Evolutionary conservation across 2,113 vertebrate genomes (phyloP), one percentile per base, ranked within the genome.

Genomic region (Macquaria australasica): DNA sequence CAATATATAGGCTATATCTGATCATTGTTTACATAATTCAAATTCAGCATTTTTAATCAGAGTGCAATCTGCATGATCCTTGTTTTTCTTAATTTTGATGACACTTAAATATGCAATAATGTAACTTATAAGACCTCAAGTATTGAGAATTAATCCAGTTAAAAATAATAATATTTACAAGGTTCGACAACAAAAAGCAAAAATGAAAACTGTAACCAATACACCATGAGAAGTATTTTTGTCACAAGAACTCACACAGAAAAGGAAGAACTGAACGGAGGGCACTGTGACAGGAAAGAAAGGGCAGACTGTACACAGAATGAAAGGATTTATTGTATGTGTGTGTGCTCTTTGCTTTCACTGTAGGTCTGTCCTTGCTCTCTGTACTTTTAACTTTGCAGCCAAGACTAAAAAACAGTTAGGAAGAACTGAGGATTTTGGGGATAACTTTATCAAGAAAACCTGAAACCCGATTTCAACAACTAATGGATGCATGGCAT

Each of bases 61-160:
- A 45, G 5, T 25, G 3, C 59, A n/a, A 23, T 51, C 43, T 43
- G 56, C 23, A 31, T 28, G 16, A 53, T 66, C 41, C 9, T 16
- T 14, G 11, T 74, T 31, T 81, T 43, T 45, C 5, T 53, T 51
- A 34, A n/a, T 43, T 28, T 34, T 79, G 5, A 11, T 79, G 77
- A 21, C 14, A 45, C 64, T 37, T 34, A 15, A n/a, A 10, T 79
- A n/a, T 11, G 1, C 12, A n/a, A 8, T 43, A 63, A 51, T 0
- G 2, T 34, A 66, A 34, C 0, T 39, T 21, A 31, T 4, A 23
- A 53, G 31, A 25, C 12, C 23, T 16, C 43, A 55, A 34, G 15
- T n/a, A 56, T 28, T 55, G 0, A 67, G 8, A 64, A 76, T 50
- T 34, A 34, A 34, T 34, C 4, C 4, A 4, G 4, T 34, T 34